phyloP scores from a whole-genome alignment of 2,113 vertebrate genomes.

The Nesogale talazaci region DNA sequence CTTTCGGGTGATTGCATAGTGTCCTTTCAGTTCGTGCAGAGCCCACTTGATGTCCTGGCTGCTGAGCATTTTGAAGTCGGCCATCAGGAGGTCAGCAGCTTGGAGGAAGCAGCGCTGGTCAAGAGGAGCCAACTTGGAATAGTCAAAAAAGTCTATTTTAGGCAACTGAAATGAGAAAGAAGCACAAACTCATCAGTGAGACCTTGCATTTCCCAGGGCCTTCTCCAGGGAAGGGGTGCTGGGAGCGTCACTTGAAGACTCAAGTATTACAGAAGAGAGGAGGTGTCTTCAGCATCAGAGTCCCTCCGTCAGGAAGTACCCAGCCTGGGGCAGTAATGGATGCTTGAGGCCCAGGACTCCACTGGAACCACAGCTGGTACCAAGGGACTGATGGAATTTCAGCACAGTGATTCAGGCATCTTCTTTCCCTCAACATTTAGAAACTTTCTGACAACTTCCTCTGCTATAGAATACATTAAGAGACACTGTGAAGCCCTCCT shows the following conservation, averaged over 20 bases:
- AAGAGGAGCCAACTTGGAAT: conserved; percentile 88
- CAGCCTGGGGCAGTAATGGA: not conserved
- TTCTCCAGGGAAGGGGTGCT: too few species aligned
- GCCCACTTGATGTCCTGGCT: conserved; percentile 99
- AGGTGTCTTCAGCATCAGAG: not conserved
- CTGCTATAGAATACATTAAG: not conserved
- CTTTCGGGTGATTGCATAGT: conserved; percentile 99
- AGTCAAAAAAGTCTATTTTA: conserved; percentile 95
- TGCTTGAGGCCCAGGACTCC: not conserved
- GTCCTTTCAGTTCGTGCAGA: conserved; percentile 96
- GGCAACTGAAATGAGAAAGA: conserved; percentile 83
- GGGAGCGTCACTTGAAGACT: too few species aligned
- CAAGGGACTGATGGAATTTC: not conserved
- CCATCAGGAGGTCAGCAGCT: conserved; percentile 97
- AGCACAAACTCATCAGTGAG: not conserved
- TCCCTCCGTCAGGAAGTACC: not conserved
- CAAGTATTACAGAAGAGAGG: not conserved
- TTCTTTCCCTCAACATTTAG: not conserved
- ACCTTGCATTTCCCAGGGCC: not conserved
- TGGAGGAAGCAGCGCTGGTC: conserved; percentile 92
- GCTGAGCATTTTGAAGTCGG: conserved; percentile 97
- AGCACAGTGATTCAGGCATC: conserved; percentile 13
- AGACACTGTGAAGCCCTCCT: not conserved
- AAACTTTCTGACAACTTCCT: not conserved
- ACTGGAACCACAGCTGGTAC: not conserved